Evolutionary conservation across 2,113 vertebrate genomes (phyloP).

Genomic region (Xyliphius kryptos): DNA sequence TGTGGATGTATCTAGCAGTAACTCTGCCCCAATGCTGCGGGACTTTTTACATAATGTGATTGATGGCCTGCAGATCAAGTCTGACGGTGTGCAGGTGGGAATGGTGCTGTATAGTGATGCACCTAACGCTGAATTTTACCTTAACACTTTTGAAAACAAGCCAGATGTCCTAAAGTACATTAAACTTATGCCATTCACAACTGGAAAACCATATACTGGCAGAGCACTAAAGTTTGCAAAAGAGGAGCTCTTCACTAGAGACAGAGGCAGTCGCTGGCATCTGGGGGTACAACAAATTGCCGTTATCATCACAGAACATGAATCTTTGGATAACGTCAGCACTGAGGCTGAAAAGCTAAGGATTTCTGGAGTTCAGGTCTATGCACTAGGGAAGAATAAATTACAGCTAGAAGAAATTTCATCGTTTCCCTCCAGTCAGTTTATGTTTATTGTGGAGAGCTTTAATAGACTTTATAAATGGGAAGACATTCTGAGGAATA

Average conservation of each 20-base stretch:
- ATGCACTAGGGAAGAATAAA: slow-evolving; percentile 57
- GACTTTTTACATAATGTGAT: slow-evolving; percentile 66
- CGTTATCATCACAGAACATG: slow-evolving; percentile 67
- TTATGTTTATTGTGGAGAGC: slow-evolving; percentile 57
- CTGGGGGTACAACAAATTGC: slow-evolving; percentile 67
- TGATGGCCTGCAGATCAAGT: slow-evolving; percentile 52
- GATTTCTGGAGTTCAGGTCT: slow-evolving; percentile 59
- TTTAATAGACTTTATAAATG: slow-evolving; percentile 61
- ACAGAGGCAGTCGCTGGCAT: slow-evolving; percentile 56
- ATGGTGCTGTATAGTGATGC: slow-evolving; percentile 62
- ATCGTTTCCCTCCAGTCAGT: slow-evolving; percentile 61
- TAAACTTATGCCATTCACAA: slow-evolving; percentile 63
- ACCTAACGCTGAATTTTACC: slow-evolving; percentile 56
- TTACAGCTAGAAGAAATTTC: slow-evolving; percentile 60
- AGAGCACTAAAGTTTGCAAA: slow-evolving; percentile 63
- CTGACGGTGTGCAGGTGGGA: slow-evolving; percentile 57
- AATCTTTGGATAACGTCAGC: slow-evolving; percentile 63
- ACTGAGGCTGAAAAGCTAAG: slow-evolving; percentile 57
- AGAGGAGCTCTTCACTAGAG: slow-evolving; percentile 52
- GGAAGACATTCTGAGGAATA: slow-evolving; percentile 57
- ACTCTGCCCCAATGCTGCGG: slow-evolving; percentile 47
- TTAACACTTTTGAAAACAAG: slow-evolving; percentile 61
- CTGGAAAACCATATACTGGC: slow-evolving; percentile 58
- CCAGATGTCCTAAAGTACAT: slow-evolving; percentile 62
- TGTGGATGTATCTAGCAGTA: slow-evolving; percentile 68